Conservation (phyloP, 2,797 vertebrate species). For the Anolis apletophallus region DNA sequence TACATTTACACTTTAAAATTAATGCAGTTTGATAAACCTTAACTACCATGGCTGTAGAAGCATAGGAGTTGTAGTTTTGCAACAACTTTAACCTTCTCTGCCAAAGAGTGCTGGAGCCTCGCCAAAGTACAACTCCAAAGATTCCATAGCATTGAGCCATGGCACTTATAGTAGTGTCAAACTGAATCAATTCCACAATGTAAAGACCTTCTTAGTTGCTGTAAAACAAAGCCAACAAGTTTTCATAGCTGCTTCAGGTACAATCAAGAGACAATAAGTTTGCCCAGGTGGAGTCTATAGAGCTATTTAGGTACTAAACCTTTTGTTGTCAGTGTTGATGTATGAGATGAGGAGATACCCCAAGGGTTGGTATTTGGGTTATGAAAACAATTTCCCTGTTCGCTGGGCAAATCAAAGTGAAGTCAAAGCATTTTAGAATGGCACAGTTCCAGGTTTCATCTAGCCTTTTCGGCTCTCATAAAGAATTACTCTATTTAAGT, state of each 20-base stretch:
- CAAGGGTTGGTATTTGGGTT: neutral
- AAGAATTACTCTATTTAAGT: neutral
- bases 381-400: neutral
- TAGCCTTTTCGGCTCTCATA: neutral
- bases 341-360: neutral
- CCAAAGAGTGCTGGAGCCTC: too few species aligned
- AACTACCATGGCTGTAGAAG: too few species aligned
- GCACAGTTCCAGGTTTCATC: neutral
- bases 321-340: neutral
- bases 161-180: too few species aligned
- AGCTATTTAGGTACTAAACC: neutral
- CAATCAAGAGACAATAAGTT: neutral
- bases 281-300: neutral
- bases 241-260: neutral
- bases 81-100: too few species aligned
- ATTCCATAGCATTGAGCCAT: too few species aligned
- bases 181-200: too few species aligned
- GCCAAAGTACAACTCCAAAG: too few species aligned
- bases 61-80: too few species aligned
- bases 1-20: too few species aligned
- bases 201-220: neutral
- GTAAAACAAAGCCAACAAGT: constrained; percentile 2
- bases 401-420: neutral
- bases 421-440: neutral
- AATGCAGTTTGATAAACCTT: too few species aligned